Conservation (phyloP, 30 jellyfish, hydroid and myxozoan genomes). For the Pseudorhiza aurosa region DNA sequence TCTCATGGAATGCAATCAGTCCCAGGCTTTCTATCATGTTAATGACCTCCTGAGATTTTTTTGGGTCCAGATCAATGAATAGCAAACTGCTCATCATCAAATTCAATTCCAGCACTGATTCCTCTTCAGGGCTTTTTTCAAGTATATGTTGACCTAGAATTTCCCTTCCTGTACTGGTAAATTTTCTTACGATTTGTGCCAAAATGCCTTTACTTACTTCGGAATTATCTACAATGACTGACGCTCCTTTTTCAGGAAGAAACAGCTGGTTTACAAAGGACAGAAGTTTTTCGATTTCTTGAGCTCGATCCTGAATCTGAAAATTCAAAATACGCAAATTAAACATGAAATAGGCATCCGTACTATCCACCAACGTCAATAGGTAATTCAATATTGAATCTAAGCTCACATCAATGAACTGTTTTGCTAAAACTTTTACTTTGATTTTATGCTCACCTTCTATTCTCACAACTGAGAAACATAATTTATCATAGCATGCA, state of each 20-base stretch:
- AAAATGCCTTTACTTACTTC: neutral
- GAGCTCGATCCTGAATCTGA: neutral
- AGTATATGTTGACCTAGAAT: neutral
- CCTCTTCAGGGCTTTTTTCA: neutral
- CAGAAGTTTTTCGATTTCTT: neutral
- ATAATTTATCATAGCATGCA: too few relatives aligned
- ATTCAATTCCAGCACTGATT: neutral
- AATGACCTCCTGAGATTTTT: neutral
- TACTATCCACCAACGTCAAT: too few relatives aligned
- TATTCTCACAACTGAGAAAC: too few relatives aligned
- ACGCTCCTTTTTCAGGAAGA: neutral
- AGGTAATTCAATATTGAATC: too few relatives aligned
- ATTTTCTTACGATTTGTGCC: neutral
- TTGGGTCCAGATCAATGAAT: neutral
- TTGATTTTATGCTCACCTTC: too few relatives aligned
- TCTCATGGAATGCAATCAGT: neutral
- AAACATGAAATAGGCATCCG: too few relatives aligned
- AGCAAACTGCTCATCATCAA: neutral
- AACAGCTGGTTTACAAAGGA: neutral
- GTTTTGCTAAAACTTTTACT: too few relatives aligned
- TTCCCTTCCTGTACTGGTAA: neutral
- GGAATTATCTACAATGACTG: neutral
- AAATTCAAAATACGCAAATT: neutral
- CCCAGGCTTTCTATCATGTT: conserved; percentile 1
- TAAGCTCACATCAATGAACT: too few relatives aligned